Base-by-base conservation (phyloP, 2,113 vertebrate genomes). In the Sula dactylatra region DNA sequence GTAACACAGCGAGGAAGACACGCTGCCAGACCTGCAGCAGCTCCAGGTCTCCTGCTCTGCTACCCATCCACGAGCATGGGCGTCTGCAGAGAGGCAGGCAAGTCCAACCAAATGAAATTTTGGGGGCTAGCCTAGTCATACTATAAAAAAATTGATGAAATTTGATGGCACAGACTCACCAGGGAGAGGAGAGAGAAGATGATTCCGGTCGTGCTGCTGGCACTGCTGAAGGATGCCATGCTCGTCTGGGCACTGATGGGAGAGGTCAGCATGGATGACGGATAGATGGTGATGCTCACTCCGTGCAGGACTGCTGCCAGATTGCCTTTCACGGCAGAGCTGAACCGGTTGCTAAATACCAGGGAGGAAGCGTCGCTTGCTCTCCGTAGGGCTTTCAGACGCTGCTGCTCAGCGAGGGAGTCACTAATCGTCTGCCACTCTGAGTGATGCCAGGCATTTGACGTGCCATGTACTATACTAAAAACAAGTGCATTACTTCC, bases 61-160 rank as follows among this genome's bases (percentile, higher is more conserved):
- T 91, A 55, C 58, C 44, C 29, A 9, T 13, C 69, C 2, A 0
- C 9, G 36, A 49, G 40, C 21, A 6, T 0, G 1, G 31, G 25
- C 2, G 1, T 56, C 78, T 40, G 47, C 2, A 1, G 59, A 78
- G 66, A 52, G 36, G 34, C 47, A 22, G 26, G 26, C 2, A 4
- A 47, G 55, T 49, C 34, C 4, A 4, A 42, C 66, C 49, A 31
- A 76, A 10, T 56, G 38, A 58, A 59, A 71, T 80, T 69, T 26
- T 7, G 4, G 52, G 69, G 70, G 32, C 31, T 69, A 27, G 24
- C 19, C 31, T 65, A 9, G 36, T 29, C 58, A 13, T 4, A 3
- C 24, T 36, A 0, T 17, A 13, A 49, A 44, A 44, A 44, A 49
- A 61, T 3, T 2, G 7, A 26, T 70, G 8, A 7, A 21, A 64